Evolutionary conservation across 1,140 invertebrate genomes (phyloP).

Genomic region (Caenorhabditis briggsae): DNA sequence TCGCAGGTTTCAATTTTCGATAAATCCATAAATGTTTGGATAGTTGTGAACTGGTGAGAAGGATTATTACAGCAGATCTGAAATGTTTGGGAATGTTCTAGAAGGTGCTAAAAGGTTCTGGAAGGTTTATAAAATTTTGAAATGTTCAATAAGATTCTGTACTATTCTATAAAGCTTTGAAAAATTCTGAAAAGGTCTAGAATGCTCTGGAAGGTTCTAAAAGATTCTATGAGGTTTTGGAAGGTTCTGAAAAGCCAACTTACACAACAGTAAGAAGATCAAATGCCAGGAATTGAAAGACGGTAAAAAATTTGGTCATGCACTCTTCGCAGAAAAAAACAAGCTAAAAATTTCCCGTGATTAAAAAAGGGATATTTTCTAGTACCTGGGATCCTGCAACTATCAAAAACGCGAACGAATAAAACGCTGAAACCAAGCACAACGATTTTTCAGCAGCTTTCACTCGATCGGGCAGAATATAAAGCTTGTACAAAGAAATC

Average conservation of each 20-base stretch:
- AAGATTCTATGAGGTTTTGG: too few species aligned
- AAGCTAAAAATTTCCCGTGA: background rate
- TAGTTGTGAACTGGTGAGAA: background rate
- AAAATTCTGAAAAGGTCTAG: background rate
- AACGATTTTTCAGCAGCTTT: background rate
- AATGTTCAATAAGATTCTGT: too few species aligned
- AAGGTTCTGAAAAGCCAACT: background rate
- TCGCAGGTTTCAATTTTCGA: background rate
- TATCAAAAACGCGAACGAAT: slow-evolving; percentile 2
- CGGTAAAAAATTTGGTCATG: background rate
- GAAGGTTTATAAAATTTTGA: background rate
- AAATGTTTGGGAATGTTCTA: background rate
- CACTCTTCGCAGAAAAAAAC: background rate
- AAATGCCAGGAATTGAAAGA: slow-evolving; percentile 14
- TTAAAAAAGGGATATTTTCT: background rate
- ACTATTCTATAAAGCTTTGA: too few species aligned
- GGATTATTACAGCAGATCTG: slow-evolving; percentile 1
- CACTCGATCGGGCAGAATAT: background rate
- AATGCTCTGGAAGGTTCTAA: background rate
- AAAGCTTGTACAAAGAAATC: background rate
- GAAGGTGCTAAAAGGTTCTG: background rate
- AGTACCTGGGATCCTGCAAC: slow-evolving; percentile 3
- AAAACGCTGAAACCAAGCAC: background rate
- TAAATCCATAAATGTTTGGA: slow-evolving; percentile 4
- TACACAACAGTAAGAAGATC: slow-evolving; percentile 14